Percentiles rank a stretch among this genome's conserved stretches.
Evolutionary conservation across 92 coral and sea anemone species (phyloP).

Genomic region (Parazoanthus darwini): DNA sequence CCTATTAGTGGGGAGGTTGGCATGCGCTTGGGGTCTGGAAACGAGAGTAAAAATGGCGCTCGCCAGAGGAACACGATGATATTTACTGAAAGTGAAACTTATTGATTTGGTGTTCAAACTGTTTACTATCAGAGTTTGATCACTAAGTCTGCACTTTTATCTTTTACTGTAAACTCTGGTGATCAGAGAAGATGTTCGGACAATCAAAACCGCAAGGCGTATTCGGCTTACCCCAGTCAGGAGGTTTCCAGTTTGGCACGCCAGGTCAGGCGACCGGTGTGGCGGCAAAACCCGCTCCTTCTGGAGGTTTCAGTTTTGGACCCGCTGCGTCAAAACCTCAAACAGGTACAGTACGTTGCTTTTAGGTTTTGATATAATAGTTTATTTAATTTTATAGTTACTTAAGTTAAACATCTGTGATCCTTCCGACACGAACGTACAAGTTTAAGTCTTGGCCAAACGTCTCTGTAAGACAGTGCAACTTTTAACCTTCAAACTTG

Average conservation of each 20-base stretch:
- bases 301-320: slow-evolving; percentile 25
- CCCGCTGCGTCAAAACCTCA: not conserved
- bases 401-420: not conserved
- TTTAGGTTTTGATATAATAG: not conserved
- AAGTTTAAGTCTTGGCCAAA: too few relatives aligned
- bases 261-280: not conserved
- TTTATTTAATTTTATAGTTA: not conserved
- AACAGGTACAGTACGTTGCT: not conserved
- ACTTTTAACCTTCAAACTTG: too few relatives aligned
- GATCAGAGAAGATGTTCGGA: not conserved
- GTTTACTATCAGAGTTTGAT: not conserved
- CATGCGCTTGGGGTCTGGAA: not conserved
- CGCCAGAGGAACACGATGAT: too few relatives aligned
- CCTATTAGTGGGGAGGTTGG: too few relatives aligned
- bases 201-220: not conserved
- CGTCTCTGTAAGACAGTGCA: too few relatives aligned
- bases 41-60: not conserved
- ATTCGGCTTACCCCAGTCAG: slow-evolving; percentile 12
- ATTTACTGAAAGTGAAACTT: too few relatives aligned
- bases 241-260: slow-evolving; percentile 20
- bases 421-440: not conserved
- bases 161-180: not conserved
- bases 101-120: not conserved
- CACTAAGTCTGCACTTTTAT: not conserved
- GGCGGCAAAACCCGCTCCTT: slow-evolving; percentile 6